Evolutionary conservation across 2,113 vertebrate genomes (phyloP).

Genomic region (Paraplagusia blochii): DNA sequence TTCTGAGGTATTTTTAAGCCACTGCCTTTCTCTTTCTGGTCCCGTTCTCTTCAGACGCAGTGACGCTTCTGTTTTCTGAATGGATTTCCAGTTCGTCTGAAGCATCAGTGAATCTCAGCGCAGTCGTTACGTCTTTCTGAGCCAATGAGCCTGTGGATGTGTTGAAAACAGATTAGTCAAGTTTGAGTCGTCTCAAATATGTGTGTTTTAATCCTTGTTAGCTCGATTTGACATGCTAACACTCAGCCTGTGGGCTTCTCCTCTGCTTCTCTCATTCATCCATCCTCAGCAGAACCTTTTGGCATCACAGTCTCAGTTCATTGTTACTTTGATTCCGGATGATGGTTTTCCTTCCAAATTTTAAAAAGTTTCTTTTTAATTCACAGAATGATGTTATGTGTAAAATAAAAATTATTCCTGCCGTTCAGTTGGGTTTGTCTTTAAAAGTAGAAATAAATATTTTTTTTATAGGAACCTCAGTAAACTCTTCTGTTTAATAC

Average conservation of each 20-base stretch:
- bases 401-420: too few species aligned
- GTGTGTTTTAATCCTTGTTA: slow-evolving; percentile 35
- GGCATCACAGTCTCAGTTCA: neutral
- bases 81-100: slow-evolving; percentile 11
- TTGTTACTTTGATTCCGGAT: neutral
- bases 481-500: too few species aligned
- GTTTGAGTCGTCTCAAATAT: slow-evolving; percentile 20
- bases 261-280: slow-evolving; percentile 27
- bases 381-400: too few species aligned
- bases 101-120: slow-evolving; percentile 23
- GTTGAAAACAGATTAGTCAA: slow-evolving; percentile 30
- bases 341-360: slow-evolving; percentile 4
- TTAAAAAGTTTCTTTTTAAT: slow-evolving; percentile 1
- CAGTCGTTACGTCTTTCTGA: neutral
- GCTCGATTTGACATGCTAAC: slow-evolving; percentile 35
- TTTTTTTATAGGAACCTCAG: too few species aligned
- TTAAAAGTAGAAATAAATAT: too few species aligned
- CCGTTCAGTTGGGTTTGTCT: too few species aligned
- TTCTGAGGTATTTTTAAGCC: too few species aligned
- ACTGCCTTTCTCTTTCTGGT: slow-evolving; percentile 22
- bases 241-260: slow-evolving; percentile 13
- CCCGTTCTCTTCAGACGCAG: slow-evolving; percentile 16
- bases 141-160: neutral
- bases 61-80: slow-evolving; percentile 11
- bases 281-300: slow-evolving; percentile 19